phyloP scores from a whole-genome alignment of 1,140 invertebrate genomes.

The Pteromalus puparum region DNA sequence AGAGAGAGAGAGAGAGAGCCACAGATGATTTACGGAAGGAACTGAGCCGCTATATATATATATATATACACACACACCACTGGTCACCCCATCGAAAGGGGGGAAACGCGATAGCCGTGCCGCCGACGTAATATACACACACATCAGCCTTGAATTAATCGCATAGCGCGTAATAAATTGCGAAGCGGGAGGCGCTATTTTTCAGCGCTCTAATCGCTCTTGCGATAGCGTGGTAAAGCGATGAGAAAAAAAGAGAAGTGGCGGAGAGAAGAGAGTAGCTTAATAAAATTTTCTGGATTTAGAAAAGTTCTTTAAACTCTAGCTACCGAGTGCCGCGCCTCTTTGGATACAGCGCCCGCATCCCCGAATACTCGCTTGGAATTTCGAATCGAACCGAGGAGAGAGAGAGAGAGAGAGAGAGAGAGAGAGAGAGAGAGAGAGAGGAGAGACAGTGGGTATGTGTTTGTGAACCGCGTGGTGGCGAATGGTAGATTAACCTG shows the following conservation, averaged over 20 bases:
- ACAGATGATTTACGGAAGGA: slow-evolving; percentile 31
- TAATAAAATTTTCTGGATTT: slow-evolving; percentile 33
- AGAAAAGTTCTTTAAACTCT: slow-evolving; percentile 33
- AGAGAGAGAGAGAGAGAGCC: slow-evolving; percentile 1
- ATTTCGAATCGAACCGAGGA: slow-evolving; percentile 23
- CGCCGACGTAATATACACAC: not conserved
- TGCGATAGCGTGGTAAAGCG: not conserved
- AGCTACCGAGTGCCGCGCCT: not conserved
- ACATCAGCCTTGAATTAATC: slow-evolving; percentile 28
- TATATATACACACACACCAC: no score
- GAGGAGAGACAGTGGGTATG: not conserved
- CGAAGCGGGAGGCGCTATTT: not conserved
- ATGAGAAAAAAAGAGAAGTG: not conserved
- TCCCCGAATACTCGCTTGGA: slow-evolving; percentile 4
- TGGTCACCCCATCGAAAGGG: not conserved
- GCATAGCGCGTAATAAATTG: slow-evolving; percentile 29
- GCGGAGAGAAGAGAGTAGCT: not conserved
- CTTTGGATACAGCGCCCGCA: slow-evolving; percentile 17
- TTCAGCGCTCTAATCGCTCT: not conserved
- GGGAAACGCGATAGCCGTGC: slow-evolving; percentile 12
- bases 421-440: not conserved
- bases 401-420: not conserved
- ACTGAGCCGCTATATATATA: not conserved
- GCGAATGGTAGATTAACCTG: not conserved
- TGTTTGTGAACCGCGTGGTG: not conserved